Evolutionary conservation across 2,888 invertebrate genomes (phyloP).

Genomic region (Tuta absoluta): DNA sequence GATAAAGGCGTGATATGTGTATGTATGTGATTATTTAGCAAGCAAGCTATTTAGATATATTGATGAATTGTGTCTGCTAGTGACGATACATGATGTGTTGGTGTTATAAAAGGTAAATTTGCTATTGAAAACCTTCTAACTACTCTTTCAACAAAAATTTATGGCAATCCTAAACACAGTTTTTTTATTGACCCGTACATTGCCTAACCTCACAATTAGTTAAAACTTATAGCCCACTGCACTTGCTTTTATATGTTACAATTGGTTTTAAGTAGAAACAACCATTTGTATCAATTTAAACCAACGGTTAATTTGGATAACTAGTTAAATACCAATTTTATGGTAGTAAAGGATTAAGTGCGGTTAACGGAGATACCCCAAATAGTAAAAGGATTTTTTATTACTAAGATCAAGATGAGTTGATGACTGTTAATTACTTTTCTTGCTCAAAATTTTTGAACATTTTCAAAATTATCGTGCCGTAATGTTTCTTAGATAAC

Average conservation of each 20-base stretch:
- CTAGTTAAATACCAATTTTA: conserved; percentile 79
- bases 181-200: conserved; percentile 34
- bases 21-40: no score
- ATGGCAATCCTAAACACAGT: background rate
- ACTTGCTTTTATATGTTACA: conserved; percentile 58
- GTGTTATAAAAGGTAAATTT: no score
- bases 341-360: conserved; percentile 65
- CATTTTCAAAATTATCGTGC: no score
- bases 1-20: no score
- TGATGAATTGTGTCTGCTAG: no score
- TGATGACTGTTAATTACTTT: conserved; percentile 43
- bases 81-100: no score
- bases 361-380: conserved; percentile 54
- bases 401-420: conserved; percentile 48
- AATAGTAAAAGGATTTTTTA: conserved; percentile 66
- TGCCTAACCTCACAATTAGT: conserved; percentile 46
- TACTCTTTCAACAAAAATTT: background rate
- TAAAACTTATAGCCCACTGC: conserved; percentile 45
- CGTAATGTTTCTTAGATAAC: background rate
- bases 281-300: conserved; percentile 79
- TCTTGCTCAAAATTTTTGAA: conserved; percentile 66
- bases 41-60: no score
- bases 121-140: no score
- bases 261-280: conserved; percentile 75
- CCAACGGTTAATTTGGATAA: conserved; percentile 74